Conservation (phyloP, 1,140 invertebrate genomes). For the Drosophila parvula region DNA sequence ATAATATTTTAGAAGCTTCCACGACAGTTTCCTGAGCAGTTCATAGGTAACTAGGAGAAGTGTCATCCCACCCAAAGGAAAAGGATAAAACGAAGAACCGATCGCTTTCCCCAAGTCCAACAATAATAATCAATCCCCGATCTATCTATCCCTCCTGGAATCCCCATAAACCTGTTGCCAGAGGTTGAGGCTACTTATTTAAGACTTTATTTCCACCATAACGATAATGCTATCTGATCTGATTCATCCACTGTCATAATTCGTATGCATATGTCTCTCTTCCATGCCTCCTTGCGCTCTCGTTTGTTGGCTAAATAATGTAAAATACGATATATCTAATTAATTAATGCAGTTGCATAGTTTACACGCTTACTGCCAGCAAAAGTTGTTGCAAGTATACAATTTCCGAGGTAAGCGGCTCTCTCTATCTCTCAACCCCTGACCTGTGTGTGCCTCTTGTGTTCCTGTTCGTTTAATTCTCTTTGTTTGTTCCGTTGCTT, state of each 20-base stretch:
- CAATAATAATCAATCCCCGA: constrained; percentile 3
- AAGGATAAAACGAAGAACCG: background rate
- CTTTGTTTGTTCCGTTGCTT: constrained; percentile 32
- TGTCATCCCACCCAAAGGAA: constrained; percentile 6
- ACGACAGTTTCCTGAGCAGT: background rate
- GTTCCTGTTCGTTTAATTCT: constrained; percentile 25
- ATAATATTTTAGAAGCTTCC: background rate
- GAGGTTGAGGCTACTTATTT: constrained; percentile 44
- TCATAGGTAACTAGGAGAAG: background rate
- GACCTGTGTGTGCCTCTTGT: constrained; percentile 38
- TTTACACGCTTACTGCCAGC: constrained; percentile 83
- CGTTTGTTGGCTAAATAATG: constrained; percentile 64
- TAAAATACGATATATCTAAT: constrained; percentile 46
- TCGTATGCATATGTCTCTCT: constrained; percentile 60
- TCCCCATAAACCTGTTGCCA: constrained; percentile 3
- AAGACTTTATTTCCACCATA: constrained; percentile 30
- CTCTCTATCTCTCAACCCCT: constrained; percentile 26
- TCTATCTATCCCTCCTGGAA: constrained; percentile 14
- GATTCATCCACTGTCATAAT: constrained; percentile 46
- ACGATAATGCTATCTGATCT: constrained; percentile 21
- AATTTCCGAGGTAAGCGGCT: constrained; percentile 83
- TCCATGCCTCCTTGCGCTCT: constrained; percentile 72
- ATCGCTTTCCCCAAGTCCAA: constrained; percentile 5
- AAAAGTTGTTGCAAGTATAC: constrained; percentile 83
- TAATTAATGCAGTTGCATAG: constrained; percentile 75